These are phyloP conservation scores for Telmatherina bonti DNA, from an alignment of 2,797 vertebrate species.

Conservation along the genomic window DNA sequence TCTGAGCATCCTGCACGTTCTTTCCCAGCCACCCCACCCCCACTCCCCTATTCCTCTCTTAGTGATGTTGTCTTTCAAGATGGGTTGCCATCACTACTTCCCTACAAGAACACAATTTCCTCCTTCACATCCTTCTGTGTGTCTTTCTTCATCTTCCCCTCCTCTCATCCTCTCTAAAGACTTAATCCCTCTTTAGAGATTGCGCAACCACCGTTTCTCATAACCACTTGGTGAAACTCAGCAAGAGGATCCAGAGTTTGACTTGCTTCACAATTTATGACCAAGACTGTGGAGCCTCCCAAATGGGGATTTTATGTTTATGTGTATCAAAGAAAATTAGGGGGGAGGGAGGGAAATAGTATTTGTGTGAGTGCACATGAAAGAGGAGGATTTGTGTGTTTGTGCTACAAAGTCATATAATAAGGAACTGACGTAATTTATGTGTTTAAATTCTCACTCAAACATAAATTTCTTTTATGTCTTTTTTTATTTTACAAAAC, in stretches of 20 bases:
- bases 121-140: slow-evolving; percentile 68
- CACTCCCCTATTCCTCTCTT: slow-evolving; percentile 35
- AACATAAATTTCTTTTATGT: background rate
- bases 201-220: slow-evolving; percentile 73
- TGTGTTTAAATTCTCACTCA: slow-evolving; percentile 6
- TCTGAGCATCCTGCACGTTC: slow-evolving; percentile 32
- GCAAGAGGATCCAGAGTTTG: slow-evolving; percentile 47
- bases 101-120: slow-evolving; percentile 72
- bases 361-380: slow-evolving; percentile 30
- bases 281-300: slow-evolving; percentile 44
- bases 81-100: slow-evolving; percentile 80
- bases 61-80: slow-evolving; percentile 71
- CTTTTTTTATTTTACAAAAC: slow-evolving; percentile 14
- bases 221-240: slow-evolving; percentile 60
- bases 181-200: slow-evolving; percentile 75
- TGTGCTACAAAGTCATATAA: slow-evolving; percentile 38
- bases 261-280: slow-evolving; percentile 55
- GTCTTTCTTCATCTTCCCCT: slow-evolving; percentile 58
- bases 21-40: slow-evolving; percentile 34
- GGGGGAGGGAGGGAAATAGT: slow-evolving; percentile 8
- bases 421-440: slow-evolving; percentile 15
- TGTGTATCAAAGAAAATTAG: slow-evolving; percentile 43
- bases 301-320: slow-evolving; percentile 58
- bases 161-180: slow-evolving; percentile 52
- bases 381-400: slow-evolving; percentile 27